Base-by-base conservation (phyloP, 2,797 vertebrate genomes). In the Platyrinchus mystaceus region DNA sequence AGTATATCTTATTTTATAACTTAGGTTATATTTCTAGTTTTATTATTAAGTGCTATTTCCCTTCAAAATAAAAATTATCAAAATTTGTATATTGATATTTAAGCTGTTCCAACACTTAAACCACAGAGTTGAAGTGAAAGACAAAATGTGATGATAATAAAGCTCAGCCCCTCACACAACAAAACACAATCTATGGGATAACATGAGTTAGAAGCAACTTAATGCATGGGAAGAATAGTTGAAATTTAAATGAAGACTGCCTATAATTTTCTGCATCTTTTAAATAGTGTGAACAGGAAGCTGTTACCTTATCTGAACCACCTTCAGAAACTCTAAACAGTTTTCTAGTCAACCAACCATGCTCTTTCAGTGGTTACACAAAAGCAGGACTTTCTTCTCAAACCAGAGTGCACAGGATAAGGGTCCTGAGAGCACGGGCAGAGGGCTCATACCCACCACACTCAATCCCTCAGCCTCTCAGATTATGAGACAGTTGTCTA, bases 171-270 rank as follows among this genome's bases (percentile, higher is more conserved):
- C 58, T 69, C 87, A 62, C 14, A 53, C 9, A 52, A 32, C 0
- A 1, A 77, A 76, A 50, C 21, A 59, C 0, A 1, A 4, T 13
- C 56, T 37, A 28, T 0, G 2, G 20, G 22, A 73, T 17, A 52
- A 52, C 3, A 7, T 4, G 9, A 50, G 52, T 37, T 66, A 66
- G 8, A 83, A 77, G 24, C 0, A 0, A 73, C 37, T 8, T 2
- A 1, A 28, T 46, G 2, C 19, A 34, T 21, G 9, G 56, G 21
- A 80, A 80, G 41, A 74, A 2, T 2, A 60, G 3, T 27, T 20
- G 6, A 19, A 27, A 68, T 64, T 46, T 30, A 62, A 79, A 85
- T 10, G 2, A 39, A 43, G 32, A 30, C 15, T 58, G 23, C 2
- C 19, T 43, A 74, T 39, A 36, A 62, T 24, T 56, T 76, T 34